A percentile compares a stretch with the other conserved stretches of the same genome.
These are phyloP conservation scores for Tyria jacobaeae DNA, from an alignment of 2,888 invertebrate species.

Conservation along the genomic window DNA sequence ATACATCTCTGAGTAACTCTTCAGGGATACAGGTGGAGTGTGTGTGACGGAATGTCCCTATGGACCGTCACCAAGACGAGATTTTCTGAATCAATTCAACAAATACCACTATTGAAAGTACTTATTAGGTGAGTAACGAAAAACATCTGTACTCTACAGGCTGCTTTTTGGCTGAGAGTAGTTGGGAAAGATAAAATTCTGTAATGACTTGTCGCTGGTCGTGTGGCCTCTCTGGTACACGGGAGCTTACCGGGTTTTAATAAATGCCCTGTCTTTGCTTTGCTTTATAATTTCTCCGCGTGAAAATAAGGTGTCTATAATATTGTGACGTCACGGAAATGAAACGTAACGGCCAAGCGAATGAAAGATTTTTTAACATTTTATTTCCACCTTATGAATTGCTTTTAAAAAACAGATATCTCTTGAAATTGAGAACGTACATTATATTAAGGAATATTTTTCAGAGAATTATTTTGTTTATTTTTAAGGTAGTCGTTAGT, in stretches of 20 bases:
- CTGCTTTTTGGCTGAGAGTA: too few species aligned
- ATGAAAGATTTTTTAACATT: slow-evolving; percentile 42
- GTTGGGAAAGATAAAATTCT: too few species aligned
- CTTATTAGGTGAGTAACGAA: too few species aligned
- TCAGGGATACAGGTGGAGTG: too few species aligned
- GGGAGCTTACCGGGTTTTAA: slow-evolving; percentile 61
- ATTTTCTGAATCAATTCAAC: too few species aligned
- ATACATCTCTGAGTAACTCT: too few species aligned
- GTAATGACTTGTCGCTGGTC: too few species aligned
- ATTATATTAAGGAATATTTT: slow-evolving; percentile 2
- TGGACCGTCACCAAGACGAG: too few species aligned
- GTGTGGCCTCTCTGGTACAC: slow-evolving; percentile 47
- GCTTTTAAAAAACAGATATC: slow-evolving; percentile 30
- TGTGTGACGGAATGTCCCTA: too few species aligned
- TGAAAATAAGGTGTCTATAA: slow-evolving; percentile 67
- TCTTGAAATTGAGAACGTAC: slow-evolving; percentile 18
- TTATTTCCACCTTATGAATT: slow-evolving; percentile 45
- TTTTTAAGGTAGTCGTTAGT: not conserved
- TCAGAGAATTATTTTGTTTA: not conserved
- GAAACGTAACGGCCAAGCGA: slow-evolving; percentile 53
- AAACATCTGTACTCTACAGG: too few species aligned
- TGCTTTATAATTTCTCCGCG: slow-evolving; percentile 66
- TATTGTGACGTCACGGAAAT: slow-evolving; percentile 61
- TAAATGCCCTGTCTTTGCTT: slow-evolving; percentile 74
- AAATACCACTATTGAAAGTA: too few species aligned